Evolutionary conservation across 2,888 invertebrate genomes (phyloP).

Genomic region (Oegoconia quadripuncta): DNA sequence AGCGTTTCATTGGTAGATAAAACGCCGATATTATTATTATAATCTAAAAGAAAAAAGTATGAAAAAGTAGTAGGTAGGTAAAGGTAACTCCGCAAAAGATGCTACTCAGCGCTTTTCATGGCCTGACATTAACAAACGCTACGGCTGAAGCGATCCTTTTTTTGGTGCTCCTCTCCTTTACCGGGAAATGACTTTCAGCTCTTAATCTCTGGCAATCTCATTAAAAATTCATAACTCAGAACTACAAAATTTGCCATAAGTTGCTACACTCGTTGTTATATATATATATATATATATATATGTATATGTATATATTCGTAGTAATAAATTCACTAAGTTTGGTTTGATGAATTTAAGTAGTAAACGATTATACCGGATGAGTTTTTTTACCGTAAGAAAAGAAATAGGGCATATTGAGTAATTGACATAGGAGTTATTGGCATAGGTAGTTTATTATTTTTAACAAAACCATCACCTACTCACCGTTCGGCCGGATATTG

Average conservation of each 20-base stretch:
- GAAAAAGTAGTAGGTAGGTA: background rate
- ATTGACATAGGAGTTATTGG: too few relatives aligned
- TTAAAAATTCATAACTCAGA: conserved; percentile 82
- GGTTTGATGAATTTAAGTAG: too few relatives aligned
- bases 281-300: too few relatives aligned
- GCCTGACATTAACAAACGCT: conserved; percentile 63
- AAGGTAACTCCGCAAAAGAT: background rate
- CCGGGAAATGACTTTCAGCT: conserved; percentile 80
- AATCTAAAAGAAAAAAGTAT: background rate
- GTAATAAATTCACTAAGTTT: too few relatives aligned
- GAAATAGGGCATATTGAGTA: too few relatives aligned
- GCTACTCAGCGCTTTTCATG: conserved; percentile 33
- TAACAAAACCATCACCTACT: too few relatives aligned
- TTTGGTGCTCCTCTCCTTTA: conserved; percentile 64
- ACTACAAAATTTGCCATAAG: conserved; percentile 69
- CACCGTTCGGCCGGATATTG: too few relatives aligned
- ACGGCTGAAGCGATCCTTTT: conserved; percentile 64
- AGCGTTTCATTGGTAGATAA: too few relatives aligned
- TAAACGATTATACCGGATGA: too few relatives aligned
- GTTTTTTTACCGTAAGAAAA: too few relatives aligned
- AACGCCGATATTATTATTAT: conserved; percentile 8
- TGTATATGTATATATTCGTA: too few relatives aligned
- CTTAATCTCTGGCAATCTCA: conserved; percentile 81
- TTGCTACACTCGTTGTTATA: conserved; percentile 30
- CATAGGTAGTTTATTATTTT: too few relatives aligned